Percentiles rank a stretch among this genome's conserved stretches.
Evolutionary conservation across 2,888 invertebrate genomes (phyloP).

Genomic region (Melanotus villosus): DNA sequence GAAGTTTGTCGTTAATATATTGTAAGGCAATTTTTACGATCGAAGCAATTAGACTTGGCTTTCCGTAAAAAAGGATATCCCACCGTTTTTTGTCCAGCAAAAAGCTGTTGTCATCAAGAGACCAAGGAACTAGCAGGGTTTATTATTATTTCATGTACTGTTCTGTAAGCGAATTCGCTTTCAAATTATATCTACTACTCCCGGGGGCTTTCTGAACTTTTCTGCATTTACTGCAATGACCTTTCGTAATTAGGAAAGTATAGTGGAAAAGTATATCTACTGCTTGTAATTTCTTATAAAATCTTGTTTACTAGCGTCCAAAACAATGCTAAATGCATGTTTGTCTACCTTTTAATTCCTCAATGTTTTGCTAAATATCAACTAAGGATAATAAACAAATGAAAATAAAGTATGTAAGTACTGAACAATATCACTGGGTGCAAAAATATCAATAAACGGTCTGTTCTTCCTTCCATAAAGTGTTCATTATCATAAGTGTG

Average conservation of each 20-base stretch:
- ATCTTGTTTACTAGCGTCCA: no score
- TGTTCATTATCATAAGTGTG: background rate
- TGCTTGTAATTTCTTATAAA: no score
- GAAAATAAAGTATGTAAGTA: conserved; percentile 15
- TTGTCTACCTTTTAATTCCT: no score
- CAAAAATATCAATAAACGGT: conserved; percentile 32
- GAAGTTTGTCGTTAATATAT: conserved; percentile 8
- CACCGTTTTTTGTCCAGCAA: no score
- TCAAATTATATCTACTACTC: conserved; percentile 16
- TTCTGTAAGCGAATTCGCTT: background rate
- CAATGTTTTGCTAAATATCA: no score
- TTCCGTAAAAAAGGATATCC: no score
- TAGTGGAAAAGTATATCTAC: no score
- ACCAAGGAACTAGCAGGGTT: background rate
- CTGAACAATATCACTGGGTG: background rate
- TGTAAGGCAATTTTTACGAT: background rate
- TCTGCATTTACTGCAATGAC: conserved; percentile 22
- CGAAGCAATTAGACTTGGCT: background rate
- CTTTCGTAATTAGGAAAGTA: conserved; percentile 7
- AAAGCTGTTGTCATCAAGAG: conserved; percentile 3
- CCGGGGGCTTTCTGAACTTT: conserved; percentile 11
- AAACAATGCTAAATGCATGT: no score
- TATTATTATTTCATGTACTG: conserved; percentile 9
- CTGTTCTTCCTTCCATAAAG: conserved; percentile 17
- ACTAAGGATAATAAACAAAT: no score